These are phyloP conservation scores for Smittia sp. DNA, from an alignment of 2,888 invertebrate genomes.

Conservation along the genomic window DNA sequence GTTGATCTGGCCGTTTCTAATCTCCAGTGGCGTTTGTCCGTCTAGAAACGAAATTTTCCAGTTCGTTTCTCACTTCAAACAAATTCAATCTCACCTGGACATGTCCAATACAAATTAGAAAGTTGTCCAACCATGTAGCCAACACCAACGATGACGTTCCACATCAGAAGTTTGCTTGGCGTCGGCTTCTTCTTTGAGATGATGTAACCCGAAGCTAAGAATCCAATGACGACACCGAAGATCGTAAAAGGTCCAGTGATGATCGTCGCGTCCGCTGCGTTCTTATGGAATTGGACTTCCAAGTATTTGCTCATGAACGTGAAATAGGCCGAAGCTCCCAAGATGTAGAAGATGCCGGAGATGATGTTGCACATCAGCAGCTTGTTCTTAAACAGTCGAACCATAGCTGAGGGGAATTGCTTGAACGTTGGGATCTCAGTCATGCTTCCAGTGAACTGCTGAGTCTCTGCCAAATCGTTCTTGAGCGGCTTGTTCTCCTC, in stretches of 20 bases:
- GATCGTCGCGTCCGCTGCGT: slow-evolving; percentile 64
- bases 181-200: slow-evolving; percentile 62
- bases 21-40: slow-evolving; percentile 15
- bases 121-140: slow-evolving; percentile 58
- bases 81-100: slow-evolving; percentile 49
- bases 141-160: slow-evolving; percentile 62
- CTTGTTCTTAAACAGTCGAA: slow-evolving; percentile 62
- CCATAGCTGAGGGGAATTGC: slow-evolving; percentile 61
- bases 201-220: slow-evolving; percentile 59
- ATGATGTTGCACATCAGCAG: slow-evolving; percentile 65
- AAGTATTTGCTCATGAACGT: slow-evolving; percentile 73
- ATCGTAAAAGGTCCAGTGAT: slow-evolving; percentile 63
- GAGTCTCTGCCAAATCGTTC: not conserved
- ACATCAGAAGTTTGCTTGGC: slow-evolving; percentile 59
- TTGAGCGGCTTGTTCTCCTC: slow-evolving; percentile 26
- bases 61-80: slow-evolving; percentile 43
- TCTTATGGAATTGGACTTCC: slow-evolving; percentile 68
- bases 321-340: slow-evolving; percentile 63
- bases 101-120: slow-evolving; percentile 58
- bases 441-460: slow-evolving; percentile 6
- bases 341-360: slow-evolving; percentile 64
- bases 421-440: slow-evolving; percentile 42
- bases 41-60: slow-evolving; percentile 37
- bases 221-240: slow-evolving; percentile 60
- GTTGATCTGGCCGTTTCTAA: slow-evolving; percentile 52